phyloP scores from a whole-genome alignment of 2,888 invertebrate genomes.

The Ptilodon capucinus region DNA sequence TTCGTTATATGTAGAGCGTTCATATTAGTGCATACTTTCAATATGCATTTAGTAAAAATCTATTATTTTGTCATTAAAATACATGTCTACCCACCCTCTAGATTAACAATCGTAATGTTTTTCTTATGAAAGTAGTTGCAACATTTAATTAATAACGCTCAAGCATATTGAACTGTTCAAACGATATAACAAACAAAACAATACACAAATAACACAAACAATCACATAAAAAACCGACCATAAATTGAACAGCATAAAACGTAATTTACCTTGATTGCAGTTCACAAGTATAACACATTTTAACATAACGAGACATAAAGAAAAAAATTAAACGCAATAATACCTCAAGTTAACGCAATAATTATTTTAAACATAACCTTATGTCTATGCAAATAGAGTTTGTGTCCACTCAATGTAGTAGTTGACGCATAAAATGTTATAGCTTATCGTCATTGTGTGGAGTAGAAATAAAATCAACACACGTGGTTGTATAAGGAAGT shows the following conservation, averaged over 20 bases:
- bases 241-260: not conserved
- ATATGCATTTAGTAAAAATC: too few species aligned
- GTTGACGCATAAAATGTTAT: not conserved
- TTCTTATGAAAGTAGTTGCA: too few species aligned
- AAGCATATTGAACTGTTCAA: too few species aligned
- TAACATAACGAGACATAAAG: not conserved
- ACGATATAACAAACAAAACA: too few species aligned
- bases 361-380: not conserved
- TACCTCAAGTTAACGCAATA: not conserved
- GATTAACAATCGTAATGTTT: too few species aligned
- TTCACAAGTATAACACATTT: not conserved
- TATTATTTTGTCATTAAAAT: too few species aligned
- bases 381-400: not conserved
- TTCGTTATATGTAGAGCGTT: too few species aligned
- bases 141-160: too few species aligned
- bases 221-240: not conserved
- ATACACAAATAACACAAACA: too few species aligned
- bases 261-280: not conserved
- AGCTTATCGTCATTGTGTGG: constrained; percentile 95
- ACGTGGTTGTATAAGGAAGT: constrained; percentile 55
- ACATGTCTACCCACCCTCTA: too few species aligned
- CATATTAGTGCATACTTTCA: too few species aligned
- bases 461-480: constrained; percentile 36
- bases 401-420: not conserved
- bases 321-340: not conserved